Base-by-base conservation (phyloP, 1,140 invertebrate genomes). In the Pissodes strobi region DNA sequence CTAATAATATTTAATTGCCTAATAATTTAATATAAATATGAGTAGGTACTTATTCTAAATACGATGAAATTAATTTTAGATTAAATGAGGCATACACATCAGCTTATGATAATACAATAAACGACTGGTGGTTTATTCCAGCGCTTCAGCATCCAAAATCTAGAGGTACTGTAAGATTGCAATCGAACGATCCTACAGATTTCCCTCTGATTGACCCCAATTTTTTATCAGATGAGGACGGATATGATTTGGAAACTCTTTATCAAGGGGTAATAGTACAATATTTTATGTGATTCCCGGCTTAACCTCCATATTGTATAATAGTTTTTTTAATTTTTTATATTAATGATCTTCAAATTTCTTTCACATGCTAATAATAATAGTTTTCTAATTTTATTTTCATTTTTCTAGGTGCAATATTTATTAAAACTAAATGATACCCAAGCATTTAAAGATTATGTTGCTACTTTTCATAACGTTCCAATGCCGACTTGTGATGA, bases 131-230 rank as follows among this genome's bases (percentile, higher is more conserved):
- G 41, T 15, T 43, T 8, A 43, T 43, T 13, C 18, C 41, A 13
- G 41, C 41, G 8, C 41, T 43, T 6, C 25, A 92, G 78, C 79
- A 87, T 39, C 91, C 92, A 1, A 88, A 89, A 76, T 90, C 88
- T 27, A 82, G 81, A 52, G 92, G 92, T 1, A 82, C 80, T 59
- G 82, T 95, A 22, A 82, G 82, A n/a, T 77, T 94, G 2, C 79
- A 82, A 55, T 85, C 81, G 53, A 86, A 77, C 38, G 85, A 93
- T 79, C 90, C 91, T 0, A 83, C 84, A 45, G 82, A 85, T 18
- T 86, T 90, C 71, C 94, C 94, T 0, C 76, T 86, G 12, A 87
- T 96, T 17, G 83, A 92, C 69, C 86, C 92, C 0, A 91, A 91
- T 61, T 93, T 92, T 68, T 86, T 90, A 45, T 88, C 73, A 0